Conservation (phyloP, 2,797 vertebrate genomes). For the Amblyopsis hoosieri region DNA sequence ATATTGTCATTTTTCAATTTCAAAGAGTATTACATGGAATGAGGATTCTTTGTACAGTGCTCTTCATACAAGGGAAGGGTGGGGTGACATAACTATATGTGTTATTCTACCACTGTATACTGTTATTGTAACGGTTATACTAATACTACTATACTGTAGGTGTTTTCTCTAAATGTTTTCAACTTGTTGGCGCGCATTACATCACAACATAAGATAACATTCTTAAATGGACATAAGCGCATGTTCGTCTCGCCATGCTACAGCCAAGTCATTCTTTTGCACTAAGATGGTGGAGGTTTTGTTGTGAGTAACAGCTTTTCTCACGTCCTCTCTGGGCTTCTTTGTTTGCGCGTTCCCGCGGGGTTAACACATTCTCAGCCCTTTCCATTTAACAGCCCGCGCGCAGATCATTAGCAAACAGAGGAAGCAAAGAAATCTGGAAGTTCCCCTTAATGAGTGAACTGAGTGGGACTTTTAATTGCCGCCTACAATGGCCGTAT, state of each 20-base stretch:
- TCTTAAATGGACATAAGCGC: no score
- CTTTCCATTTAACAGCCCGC: constrained; percentile 66
- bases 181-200: no score
- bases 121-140: no score
- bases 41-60: neutral
- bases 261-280: no score
- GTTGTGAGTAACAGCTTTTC: constrained; percentile 16
- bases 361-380: constrained; percentile 57
- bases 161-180: no score
- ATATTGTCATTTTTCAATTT: constrained; percentile 1
- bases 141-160: no score
- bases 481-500: constrained; percentile 75
- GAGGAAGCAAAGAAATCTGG: constrained; percentile 72
- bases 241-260: no score
- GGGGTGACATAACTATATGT: no score
- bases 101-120: no score
- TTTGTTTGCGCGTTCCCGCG: constrained; percentile 56
- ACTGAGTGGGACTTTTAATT: constrained; percentile 79
- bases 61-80: no score
- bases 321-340: constrained; percentile 23
- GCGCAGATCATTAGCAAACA: constrained; percentile 75
- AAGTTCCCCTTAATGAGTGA: constrained; percentile 74
- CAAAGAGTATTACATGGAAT: constrained; percentile 8
- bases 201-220: no score
- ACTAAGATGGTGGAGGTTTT: constrained; percentile 9